Conservation (phyloP, 2,888 invertebrate species). For the Siphlonurus alternatus region DNA sequence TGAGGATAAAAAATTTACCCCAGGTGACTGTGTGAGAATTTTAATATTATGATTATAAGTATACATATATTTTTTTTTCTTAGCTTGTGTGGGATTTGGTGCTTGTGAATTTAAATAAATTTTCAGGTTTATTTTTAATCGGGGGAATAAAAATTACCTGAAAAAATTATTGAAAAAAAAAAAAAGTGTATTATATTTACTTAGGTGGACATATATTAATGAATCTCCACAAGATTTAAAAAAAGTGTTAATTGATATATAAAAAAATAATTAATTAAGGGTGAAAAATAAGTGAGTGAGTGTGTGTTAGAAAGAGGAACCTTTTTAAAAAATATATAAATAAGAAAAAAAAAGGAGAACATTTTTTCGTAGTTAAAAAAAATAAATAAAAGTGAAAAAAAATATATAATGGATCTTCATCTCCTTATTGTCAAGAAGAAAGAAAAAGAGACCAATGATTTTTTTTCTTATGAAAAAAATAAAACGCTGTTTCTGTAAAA, state of each 20-base stretch:
- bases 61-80: no score
- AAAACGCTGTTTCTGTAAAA: not conserved
- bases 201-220: not conserved
- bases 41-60: no score
- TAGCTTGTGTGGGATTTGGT: no score
- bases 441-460: not conserved
- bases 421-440: not conserved
- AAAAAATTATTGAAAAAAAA: conserved; percentile 18
- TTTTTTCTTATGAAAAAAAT: not conserved
- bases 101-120: no score
- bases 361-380: conserved; percentile 11
- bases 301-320: conserved; percentile 6
- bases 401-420: conserved; percentile 8
- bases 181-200: conserved; percentile 11
- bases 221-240: conserved; percentile 1
- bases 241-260: conserved; percentile 12
- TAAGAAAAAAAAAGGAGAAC: conserved; percentile 13
- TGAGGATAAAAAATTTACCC: no score
- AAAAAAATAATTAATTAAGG: conserved; percentile 3
- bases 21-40: no score
- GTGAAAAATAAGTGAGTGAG: conserved; percentile 8
- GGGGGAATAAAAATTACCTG: conserved; percentile 18
- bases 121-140: no score
- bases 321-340: conserved; percentile 12
- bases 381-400: conserved; percentile 8